Base-by-base conservation (phyloP, 2,888 invertebrate genomes). In the Ormia ochracea region DNA sequence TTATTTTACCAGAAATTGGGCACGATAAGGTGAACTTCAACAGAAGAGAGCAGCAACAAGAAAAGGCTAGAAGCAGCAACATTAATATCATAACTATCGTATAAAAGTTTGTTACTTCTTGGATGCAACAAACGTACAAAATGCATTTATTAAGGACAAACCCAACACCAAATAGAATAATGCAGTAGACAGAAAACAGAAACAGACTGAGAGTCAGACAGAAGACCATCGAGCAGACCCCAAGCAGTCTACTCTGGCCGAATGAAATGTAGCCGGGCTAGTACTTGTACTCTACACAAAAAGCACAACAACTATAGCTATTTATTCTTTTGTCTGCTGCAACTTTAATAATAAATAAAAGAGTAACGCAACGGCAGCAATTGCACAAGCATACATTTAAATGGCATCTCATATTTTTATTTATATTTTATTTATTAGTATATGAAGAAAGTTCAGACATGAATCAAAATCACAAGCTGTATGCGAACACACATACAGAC, bases 191-290 rank as follows among this genome's bases (percentile, higher is more conserved):
- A 61, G 33, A 41, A 61, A 65, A 65, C 70, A 61, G 59, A 52
- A 58, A 65, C 76, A 77, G 70, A 80, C 80, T 61, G 61, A 78
- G 58, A 78, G 69, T 80, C 76, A 77, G 78, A 74, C 81, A 80
- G 48, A 58, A 66, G 78, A 50, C 77, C 82, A 80, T 80, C 59
- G 72, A 65, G 58, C 82, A 85, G 89, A 89, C 89, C 89, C 89
- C 89, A 89, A 89, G 89, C 89, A 88, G 89, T 89, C 89, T 89
- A 87, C 88, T 82, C 82, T 70, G 83, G 78, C 69, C 59, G 48
- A 77, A 76, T 26, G 61, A 63, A 70, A 70, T 77, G 56, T 70
- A 69, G 69, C 63, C 68, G 52, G 68, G 68, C 12, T 45, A 52
- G 43, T 70, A 48, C 48, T 45, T 48, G 9, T 10, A 50, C 59